Conservation (phyloP, 2,797 vertebrate genomes). For the Cyprinodon diabolis region DNA sequence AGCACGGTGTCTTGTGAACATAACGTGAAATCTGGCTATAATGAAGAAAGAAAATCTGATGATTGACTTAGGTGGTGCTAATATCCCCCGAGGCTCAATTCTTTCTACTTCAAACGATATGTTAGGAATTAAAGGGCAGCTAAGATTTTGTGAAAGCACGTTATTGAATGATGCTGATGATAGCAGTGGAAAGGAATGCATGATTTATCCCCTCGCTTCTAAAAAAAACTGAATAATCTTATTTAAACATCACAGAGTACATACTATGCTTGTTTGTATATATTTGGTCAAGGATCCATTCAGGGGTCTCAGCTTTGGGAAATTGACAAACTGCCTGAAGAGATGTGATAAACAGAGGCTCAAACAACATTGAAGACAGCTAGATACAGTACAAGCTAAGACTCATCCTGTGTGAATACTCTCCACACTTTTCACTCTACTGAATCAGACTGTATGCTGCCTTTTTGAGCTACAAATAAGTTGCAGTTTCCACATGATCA, state of each 20-base stretch:
- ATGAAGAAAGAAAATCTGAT: not conserved
- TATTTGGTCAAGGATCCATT: not conserved
- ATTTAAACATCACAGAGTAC: not conserved
- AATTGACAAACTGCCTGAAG: not conserved
- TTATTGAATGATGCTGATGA: not conserved
- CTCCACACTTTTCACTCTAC: not conserved
- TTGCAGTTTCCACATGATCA: conserved; percentile 34
- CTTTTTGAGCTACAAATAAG: not conserved
- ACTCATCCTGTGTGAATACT: conserved; percentile 11
- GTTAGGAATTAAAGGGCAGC: not conserved
- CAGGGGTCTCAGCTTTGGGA: not conserved
- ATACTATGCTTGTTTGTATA: not conserved
- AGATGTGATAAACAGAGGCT: not conserved
- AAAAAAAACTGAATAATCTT: not conserved
- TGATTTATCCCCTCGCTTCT: not conserved
- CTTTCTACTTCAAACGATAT: conserved; percentile 4
- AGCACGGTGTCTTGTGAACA: not conserved
- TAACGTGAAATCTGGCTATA: not conserved
- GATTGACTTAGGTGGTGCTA: conserved; percentile 2
- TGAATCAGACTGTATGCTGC: conserved; percentile 20
- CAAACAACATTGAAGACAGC: not conserved
- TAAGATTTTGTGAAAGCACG: not conserved
- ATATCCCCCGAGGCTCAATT: not conserved
- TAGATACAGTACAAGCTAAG: conserved; percentile 6
- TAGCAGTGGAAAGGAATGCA: not conserved